Evolutionary conservation across 2,888 invertebrate species (phyloP), one percentile per base, ranked within the genome.

Genomic region (Crematogaster levior): DNA sequence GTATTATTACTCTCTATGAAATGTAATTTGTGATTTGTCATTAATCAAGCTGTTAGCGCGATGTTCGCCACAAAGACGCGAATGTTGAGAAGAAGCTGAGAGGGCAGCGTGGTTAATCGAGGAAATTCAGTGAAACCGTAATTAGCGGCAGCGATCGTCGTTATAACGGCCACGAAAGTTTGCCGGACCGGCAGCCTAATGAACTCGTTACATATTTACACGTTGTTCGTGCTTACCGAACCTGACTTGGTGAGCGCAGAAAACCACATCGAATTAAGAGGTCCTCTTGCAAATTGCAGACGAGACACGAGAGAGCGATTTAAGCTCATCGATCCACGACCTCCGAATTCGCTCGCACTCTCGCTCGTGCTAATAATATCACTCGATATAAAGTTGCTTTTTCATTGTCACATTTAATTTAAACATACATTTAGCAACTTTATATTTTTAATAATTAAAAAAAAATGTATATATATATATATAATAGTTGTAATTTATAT

Each of bases 151-250:
- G 65, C 84, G 86, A 89, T 88, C 83, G 80, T 84, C 83, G 83
- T 88, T 89, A 84, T 83, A 82, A 63, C 77, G 81, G 86, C 89
- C 81, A 90, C 84, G 91, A 90, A 90, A 89, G 90, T 90, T 85
- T 75, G 77, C 74, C 86, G 86, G 87, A 86, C 81, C 90, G 75
- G 85, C 72, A 61, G 83, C 84, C 84, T 90, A 91, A 90, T 91
- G 90, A 90, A 90, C 91, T 91, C 85, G 87, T 90, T 89, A 90
- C 88, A 91, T 90, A 90, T 90, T 91, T 91, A 91, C 88, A 87
- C 88, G 90, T 88, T 87, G 85, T 89, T 90, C 89, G 88, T 89
- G 90, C 85, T 72, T 84, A 86, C 73, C 84, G 65, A 85, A 34
- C 86, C n/a, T n/a, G 79, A 81, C 58, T 75, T 74, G 65, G 73